Conservation (phyloP, 2,113 vertebrate genomes). For the Syngnathoides biaculeatus region DNA sequence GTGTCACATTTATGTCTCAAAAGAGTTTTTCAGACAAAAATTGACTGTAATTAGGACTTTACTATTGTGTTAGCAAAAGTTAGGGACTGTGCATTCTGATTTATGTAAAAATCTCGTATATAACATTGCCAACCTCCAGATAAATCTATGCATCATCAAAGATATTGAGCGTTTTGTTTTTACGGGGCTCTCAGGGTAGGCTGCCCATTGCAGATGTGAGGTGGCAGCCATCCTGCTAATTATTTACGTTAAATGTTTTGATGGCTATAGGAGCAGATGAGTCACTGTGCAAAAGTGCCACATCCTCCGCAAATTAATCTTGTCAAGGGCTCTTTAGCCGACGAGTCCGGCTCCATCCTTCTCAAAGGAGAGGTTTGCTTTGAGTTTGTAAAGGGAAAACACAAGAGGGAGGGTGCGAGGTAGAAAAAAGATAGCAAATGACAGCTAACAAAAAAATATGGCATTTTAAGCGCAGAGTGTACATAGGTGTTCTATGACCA, state of each 20-base stretch:
- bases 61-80: too few species aligned
- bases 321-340: background rate
- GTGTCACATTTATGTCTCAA: too few species aligned
- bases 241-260: background rate
- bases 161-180: background rate
- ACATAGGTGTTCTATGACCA: background rate
- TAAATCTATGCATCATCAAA: background rate
- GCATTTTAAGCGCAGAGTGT: background rate
- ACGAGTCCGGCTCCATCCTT: background rate
- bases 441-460: background rate
- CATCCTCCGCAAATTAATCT: background rate
- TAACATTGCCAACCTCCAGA: background rate
- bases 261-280: background rate
- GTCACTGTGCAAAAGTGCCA: background rate
- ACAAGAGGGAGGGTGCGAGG: background rate
- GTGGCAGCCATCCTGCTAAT: background rate
- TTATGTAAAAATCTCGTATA: too few species aligned
- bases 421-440: conserved; percentile 1
- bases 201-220: background rate
- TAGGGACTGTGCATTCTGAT: too few species aligned
- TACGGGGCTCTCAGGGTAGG: background rate
- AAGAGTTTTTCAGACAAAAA: too few species aligned
- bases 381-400: too few species aligned
- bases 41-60: too few species aligned
- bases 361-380: background rate